Percentiles rank a stretch among this genome's conserved stretches.
Evolutionary conservation across 2,888 invertebrate genomes (phyloP).

Genomic region (Microctonus hyperodae): DNA sequence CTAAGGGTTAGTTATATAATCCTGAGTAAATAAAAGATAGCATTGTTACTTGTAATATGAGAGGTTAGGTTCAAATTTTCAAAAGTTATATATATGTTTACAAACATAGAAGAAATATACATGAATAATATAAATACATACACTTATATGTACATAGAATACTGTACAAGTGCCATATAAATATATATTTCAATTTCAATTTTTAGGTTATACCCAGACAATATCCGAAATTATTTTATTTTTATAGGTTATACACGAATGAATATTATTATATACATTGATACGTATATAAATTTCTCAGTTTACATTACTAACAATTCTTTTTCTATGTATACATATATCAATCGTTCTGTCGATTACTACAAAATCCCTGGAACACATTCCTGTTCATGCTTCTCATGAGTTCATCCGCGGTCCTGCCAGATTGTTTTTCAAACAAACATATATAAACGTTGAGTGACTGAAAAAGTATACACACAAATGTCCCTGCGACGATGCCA

Average conservation of each 20-base stretch:
- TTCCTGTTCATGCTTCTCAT: slow-evolving; percentile 1
- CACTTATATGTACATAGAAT: too few species aligned
- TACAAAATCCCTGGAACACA: slow-evolving; percentile 15
- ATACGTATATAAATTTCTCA: too few species aligned
- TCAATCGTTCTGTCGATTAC: neutral
- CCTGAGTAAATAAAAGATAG: neutral
- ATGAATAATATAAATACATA: neutral
- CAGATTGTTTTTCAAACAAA: slow-evolving; percentile 20
- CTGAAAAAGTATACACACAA: neutral
- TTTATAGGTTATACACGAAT: too few species aligned
- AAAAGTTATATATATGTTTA: neutral
- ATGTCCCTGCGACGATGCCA: slow-evolving; percentile 3
- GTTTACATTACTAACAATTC: too few species aligned
- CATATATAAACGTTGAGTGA: slow-evolving; percentile 5
- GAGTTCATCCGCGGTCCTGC: slow-evolving; percentile 6
- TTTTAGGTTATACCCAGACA: too few species aligned
- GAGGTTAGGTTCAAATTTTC: neutral
- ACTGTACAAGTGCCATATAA: too few species aligned
- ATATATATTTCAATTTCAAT: neutral
- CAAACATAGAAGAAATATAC: neutral
- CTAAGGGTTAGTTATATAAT: too few species aligned
- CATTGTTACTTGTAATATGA: neutral
- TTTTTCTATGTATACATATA: neutral
- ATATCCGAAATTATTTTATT: too few species aligned
- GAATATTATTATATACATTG: too few species aligned